phyloP scores from a whole-genome alignment of 2,113 vertebrate genomes.

The Micronisus gabar region DNA sequence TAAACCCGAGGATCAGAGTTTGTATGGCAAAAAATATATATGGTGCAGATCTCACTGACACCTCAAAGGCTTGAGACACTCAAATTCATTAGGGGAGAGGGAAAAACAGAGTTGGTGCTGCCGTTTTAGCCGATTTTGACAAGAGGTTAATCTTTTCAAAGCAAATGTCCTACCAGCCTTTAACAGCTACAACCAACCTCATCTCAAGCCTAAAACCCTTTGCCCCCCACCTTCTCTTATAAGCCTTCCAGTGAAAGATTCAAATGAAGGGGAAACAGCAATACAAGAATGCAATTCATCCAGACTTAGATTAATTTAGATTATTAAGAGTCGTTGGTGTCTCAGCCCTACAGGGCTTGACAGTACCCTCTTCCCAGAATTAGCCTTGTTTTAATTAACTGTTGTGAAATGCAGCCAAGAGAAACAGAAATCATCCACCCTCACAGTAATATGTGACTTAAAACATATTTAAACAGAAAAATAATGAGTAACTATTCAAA shows the following conservation, averaged over 20 bases:
- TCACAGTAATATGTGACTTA: background rate
- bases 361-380: background rate
- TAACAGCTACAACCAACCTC: background rate
- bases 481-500: background rate
- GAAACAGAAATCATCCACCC: background rate
- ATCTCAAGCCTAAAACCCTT: background rate
- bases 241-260: background rate
- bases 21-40: background rate
- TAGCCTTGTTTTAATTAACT: background rate
- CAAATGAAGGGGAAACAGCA: background rate
- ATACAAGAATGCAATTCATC: background rate
- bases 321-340: background rate
- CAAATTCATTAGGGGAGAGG: background rate
- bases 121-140: background rate
- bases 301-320: background rate
- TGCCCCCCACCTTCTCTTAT: background rate
- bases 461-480: background rate
- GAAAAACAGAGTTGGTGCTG: background rate
- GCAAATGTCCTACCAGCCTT: background rate
- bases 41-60: background rate
- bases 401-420: background rate
- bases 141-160: background rate
- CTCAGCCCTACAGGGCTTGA: background rate
- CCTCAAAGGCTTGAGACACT: background rate
- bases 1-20: background rate